Evolutionary conservation across 2,113 vertebrate genomes (phyloP).

Genomic region (Colaptes auratus): DNA sequence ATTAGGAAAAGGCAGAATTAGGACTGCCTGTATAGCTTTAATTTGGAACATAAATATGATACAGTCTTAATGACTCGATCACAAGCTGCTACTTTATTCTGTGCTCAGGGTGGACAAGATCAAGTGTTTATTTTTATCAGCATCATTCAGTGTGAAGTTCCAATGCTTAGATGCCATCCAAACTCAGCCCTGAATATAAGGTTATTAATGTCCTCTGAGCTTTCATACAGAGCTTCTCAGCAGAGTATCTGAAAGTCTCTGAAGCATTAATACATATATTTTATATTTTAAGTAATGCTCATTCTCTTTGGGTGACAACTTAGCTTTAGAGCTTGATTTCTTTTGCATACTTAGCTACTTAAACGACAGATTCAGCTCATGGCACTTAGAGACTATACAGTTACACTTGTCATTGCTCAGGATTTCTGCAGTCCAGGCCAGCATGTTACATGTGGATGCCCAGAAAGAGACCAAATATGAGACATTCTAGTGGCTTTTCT

Average conservation of each 20-base stretch:
- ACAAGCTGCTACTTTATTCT: constrained; percentile 25
- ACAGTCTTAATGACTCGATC: background rate
- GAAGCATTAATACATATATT: constrained; percentile 17
- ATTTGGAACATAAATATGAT: constrained; percentile 7
- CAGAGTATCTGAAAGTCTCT: constrained; percentile 9
- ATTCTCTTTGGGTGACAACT: constrained; percentile 42
- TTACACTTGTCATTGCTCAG: background rate
- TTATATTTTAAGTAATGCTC: constrained; percentile 38
- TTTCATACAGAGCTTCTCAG: constrained; percentile 29
- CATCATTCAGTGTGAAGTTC: background rate
- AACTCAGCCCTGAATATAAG: constrained; percentile 12
- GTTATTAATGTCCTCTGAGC: constrained; percentile 39
- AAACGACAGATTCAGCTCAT: constrained; percentile 31
- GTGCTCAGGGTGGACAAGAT: constrained; percentile 23
- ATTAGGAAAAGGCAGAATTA: constrained; percentile 38
- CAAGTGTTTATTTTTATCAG: constrained; percentile 54
- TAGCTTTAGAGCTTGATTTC: constrained; percentile 42
- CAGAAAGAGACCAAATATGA: background rate
- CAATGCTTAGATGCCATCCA: constrained; percentile 25
- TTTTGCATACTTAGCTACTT: constrained; percentile 20
- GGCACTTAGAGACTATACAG: background rate
- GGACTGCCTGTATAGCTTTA: background rate
- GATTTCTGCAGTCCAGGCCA: background rate
- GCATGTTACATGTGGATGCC: background rate
- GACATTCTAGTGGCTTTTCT: background rate